Evolutionary conservation across 2,888 invertebrate species (phyloP).

Genomic region (Candidula unifasciata): DNA sequence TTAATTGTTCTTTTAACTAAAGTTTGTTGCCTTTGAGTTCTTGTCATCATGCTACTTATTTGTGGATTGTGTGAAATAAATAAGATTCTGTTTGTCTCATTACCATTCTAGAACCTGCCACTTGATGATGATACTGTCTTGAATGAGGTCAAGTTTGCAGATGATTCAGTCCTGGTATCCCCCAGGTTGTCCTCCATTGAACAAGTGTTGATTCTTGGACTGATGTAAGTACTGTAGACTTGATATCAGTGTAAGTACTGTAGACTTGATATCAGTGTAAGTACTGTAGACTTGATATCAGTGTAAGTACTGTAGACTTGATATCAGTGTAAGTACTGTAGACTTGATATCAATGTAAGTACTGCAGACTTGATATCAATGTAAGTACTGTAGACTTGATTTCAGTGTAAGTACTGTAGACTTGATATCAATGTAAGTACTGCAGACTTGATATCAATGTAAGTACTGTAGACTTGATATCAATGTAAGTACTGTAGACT

Average conservation of each 20-base stretch:
- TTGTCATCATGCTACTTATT: too few species aligned
- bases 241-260: constrained; percentile 74
- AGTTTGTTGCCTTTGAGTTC: too few species aligned
- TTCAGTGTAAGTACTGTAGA: too few species aligned
- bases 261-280: constrained; percentile 64
- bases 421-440: too few species aligned
- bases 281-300: constrained; percentile 65
- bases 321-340: background rate
- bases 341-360: too few species aligned
- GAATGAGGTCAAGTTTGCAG: constrained; percentile 86
- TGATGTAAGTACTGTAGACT: constrained; percentile 82
- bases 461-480: too few species aligned
- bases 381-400: too few species aligned
- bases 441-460: too few species aligned
- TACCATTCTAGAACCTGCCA: constrained; percentile 80
- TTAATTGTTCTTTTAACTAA: too few species aligned
- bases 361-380: too few species aligned
- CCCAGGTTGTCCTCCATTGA: constrained; percentile 81
- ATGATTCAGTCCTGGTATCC: constrained; percentile 76
- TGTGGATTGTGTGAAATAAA: background rate
- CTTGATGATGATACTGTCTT: constrained; percentile 92
- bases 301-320: constrained; percentile 74
- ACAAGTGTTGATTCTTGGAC: constrained; percentile 86
- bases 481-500: too few species aligned
- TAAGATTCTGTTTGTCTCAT: background rate